phyloP scores from a whole-genome alignment of 2,797 vertebrate species.

The Coranthus polyacanthus region DNA sequence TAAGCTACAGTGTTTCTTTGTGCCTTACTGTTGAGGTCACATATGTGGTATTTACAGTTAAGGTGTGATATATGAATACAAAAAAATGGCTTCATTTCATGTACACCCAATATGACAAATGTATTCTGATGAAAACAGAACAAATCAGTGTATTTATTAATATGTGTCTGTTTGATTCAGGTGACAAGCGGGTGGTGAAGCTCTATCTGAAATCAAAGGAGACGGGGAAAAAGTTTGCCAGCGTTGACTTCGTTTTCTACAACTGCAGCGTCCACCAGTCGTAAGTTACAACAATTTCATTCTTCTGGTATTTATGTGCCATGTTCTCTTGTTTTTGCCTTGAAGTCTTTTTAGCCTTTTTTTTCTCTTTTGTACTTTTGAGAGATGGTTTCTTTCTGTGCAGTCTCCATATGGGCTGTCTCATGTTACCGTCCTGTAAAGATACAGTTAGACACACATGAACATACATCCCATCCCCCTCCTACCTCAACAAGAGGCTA shows the following conservation, averaged over 20 bases:
- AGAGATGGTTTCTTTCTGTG: slow-evolving; percentile 27
- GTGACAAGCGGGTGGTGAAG: slow-evolving; percentile 95
- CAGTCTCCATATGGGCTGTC: slow-evolving; percentile 21
- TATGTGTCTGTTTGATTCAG: slow-evolving; percentile 70
- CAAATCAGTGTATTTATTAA: neutral
- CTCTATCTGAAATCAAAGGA: slow-evolving; percentile 97
- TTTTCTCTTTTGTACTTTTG: slow-evolving; percentile 20
- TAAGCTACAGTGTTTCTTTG: slow-evolving; percentile 62
- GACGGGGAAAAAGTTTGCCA: slow-evolving; percentile 96
- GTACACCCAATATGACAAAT: neutral
- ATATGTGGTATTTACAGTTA: slow-evolving; percentile 28
- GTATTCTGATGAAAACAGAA: neutral
- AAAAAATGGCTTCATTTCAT: slow-evolving; percentile 9
- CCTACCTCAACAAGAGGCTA: slow-evolving; percentile 51
- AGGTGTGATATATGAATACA: neutral
- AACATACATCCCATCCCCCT: slow-evolving; percentile 17
- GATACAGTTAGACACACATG: slow-evolving; percentile 29
- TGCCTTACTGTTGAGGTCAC: slow-evolving; percentile 41
- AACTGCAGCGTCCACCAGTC: slow-evolving; percentile 98
- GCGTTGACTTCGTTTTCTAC: slow-evolving; percentile 97
- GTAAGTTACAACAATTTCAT: slow-evolving; percentile 84
- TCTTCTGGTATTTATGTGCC: neutral
- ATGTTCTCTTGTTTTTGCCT: neutral
- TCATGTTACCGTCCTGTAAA: slow-evolving; percentile 53
- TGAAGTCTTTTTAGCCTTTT: slow-evolving; percentile 4